phyloP scores from a whole-genome alignment of 2,113 vertebrate species.

The Apeltes quadracus region DNA sequence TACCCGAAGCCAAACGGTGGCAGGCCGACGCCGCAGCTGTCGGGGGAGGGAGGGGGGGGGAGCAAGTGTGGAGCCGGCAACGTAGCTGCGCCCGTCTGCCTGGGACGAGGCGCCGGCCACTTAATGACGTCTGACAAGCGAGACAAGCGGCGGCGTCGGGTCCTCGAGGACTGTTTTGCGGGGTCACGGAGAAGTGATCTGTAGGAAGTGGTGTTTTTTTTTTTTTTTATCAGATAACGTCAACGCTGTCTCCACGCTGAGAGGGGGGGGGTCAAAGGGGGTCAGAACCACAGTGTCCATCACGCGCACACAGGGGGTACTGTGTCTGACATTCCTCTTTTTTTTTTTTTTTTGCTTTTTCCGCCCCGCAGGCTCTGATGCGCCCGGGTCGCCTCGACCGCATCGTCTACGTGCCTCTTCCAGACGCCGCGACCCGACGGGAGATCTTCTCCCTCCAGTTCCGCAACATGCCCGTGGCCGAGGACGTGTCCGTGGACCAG shows the following conservation, averaged over 20 bases:
- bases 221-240: constrained; percentile 66
- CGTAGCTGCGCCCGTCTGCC: constrained; percentile 54
- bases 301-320: too few relatives aligned
- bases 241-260: constrained; percentile 47
- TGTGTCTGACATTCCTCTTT: too few relatives aligned
- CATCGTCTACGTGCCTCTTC: constrained; percentile 92
- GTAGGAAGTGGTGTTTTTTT: constrained; percentile 64
- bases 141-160: constrained; percentile 65
- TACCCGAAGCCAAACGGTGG: constrained; percentile 30
- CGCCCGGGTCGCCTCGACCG: constrained; percentile 95
- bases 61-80: constrained; percentile 44
- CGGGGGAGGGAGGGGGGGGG: constrained; percentile 2
- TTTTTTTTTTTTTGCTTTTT: constrained; percentile 30
- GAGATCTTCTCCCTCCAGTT: constrained; percentile 92
- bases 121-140: constrained; percentile 71
- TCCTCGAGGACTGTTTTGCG: constrained; percentile 68
- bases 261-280: too few relatives aligned
- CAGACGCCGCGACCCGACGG: constrained; percentile 85
- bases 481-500: constrained; percentile 82
- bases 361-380: constrained; percentile 87
- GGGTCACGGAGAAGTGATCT: constrained; percentile 72
- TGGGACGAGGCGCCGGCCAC: constrained; percentile 65
- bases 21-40: too few relatives aligned
- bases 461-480: constrained; percentile 84
- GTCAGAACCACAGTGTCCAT: too few relatives aligned